Conservation (phyloP, 2,113 vertebrate genomes). For the Crotophaga sulcirostris region DNA sequence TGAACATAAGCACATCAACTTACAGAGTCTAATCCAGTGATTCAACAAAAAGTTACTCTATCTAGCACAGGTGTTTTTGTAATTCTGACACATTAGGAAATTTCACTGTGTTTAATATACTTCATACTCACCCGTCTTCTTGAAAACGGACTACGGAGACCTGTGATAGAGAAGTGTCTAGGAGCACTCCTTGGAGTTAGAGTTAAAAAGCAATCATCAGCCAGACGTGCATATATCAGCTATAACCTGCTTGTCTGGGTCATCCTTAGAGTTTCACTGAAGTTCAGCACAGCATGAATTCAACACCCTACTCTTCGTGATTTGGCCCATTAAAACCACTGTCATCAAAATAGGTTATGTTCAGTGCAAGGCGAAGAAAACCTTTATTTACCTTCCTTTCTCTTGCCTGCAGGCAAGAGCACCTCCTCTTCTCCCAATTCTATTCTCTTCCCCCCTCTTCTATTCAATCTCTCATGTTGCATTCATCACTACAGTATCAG, state of each 20-base stretch:
- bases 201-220: background rate
- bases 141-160: background rate
- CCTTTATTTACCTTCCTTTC: background rate
- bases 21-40: background rate
- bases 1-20: background rate
- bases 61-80: background rate
- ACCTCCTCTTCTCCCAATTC: background rate
- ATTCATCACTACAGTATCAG: background rate
- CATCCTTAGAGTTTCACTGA: background rate
- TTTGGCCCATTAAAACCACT: background rate
- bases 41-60: slow-evolving; percentile 11
- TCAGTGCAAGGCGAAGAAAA: background rate
- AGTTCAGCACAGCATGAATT: background rate
- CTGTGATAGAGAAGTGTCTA: background rate
- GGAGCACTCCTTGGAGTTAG: background rate
- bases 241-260: background rate
- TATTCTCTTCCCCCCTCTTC: too few species aligned
- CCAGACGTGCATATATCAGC: too few species aligned
- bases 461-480: background rate
- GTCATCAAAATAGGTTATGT: background rate
- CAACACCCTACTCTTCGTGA: background rate
- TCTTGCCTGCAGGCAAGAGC: background rate
- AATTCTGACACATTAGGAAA: background rate
- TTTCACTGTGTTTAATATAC: background rate
- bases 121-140: background rate